Evolutionary conservation across 2,888 invertebrate species (phyloP), one percentile per base, ranked within the genome.

Genomic region (Diaphora mendica): DNA sequence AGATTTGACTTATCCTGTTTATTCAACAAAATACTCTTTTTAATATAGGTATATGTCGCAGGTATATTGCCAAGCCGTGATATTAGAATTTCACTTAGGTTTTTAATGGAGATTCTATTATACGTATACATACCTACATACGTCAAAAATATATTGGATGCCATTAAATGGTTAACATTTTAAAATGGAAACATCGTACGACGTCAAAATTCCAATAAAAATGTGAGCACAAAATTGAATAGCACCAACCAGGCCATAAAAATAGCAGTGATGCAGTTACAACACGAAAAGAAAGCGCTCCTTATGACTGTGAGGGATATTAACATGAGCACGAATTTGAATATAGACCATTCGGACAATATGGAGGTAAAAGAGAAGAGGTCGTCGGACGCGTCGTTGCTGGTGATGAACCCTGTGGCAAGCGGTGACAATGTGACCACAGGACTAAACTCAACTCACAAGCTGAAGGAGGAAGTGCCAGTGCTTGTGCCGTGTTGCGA

Each of bases 401-500:
- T 91, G 75, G 77, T 90, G 67, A 94, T 95, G 94, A 94, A 95
- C 72, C 94, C 94, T 0, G 95, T 95, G 55, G 95, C 95, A 1
- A 95, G 95, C 73, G 95, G 95, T 5, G 95, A 95, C 83, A 95
- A 95, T 70, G 90, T 95, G 76, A 82, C 93, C 17, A 91, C 89
- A 1, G 91, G 89, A 3, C 83, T 93, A n/a, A 91, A 88, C 77
- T 92, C 92, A 3, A 82, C 90, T 3, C 95, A 93, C 73, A 93
- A 91, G 71, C 82, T 93, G 59, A 94, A 93, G 76, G 94, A 94
- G 59, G 95, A 95, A 64, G 78, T 91, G 71, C 94, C 94, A 0
- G 82, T 91, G 3, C 90, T 95, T 17, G 91, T 95, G 64, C 95
- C 95, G 9, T 95, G 95, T 82, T 95, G 95, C 74, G 95, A 95